Base-by-base conservation (phyloP, 2,888 invertebrate species). In the Serripes groenlandicus region DNA sequence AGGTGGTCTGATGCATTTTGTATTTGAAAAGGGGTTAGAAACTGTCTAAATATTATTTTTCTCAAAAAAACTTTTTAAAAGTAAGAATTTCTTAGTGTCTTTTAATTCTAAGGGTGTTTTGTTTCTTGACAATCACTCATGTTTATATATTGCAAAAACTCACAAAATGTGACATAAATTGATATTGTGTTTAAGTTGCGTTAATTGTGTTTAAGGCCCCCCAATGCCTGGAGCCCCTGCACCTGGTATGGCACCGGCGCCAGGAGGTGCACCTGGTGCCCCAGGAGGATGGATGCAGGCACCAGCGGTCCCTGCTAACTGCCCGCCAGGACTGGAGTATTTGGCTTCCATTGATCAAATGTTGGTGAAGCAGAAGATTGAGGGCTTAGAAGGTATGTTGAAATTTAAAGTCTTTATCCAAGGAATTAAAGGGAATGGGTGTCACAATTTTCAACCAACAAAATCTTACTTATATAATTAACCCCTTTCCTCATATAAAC, bases 341-440 rank as follows among this genome's bases (percentile, higher is more conserved):
- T 88, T 94, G n/a, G 88, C 92, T 0, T 88, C 89, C 77, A 86
- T 95, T 21, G 94, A 95, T 84, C 95, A 95, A 86, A 88, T 95
- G 23, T 88, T 95, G 34, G 91, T 95, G 37, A 94, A 95, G 80
- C 95, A 95, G 88, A 93, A 95, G 87, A 89, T 94, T 30, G 95
- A 95, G 80, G 89, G 93, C 0, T 69, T 95, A 7, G 95, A 95
- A 92, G 93, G 94, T 93, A 77, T 78, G 88, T 34, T 62, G 15
- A 21, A 11, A 1, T 56, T 56, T 49, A n/a, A n/a, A n/a, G n/a
- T n/a, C n/a, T n/a, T n/a, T n/a, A n/a, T n/a, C n/a, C n/a, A n/a
- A n/a, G n/a, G n/a, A n/a, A n/a, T n/a, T n/a, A n/a, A n/a, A n/a
- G n/a, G n/a, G n/a, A n/a, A n/a, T n/a, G n/a, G n/a, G n/a, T n/a